Conservation (phyloP, 2,888 invertebrate genomes). For the Leucozona laternaria region DNA sequence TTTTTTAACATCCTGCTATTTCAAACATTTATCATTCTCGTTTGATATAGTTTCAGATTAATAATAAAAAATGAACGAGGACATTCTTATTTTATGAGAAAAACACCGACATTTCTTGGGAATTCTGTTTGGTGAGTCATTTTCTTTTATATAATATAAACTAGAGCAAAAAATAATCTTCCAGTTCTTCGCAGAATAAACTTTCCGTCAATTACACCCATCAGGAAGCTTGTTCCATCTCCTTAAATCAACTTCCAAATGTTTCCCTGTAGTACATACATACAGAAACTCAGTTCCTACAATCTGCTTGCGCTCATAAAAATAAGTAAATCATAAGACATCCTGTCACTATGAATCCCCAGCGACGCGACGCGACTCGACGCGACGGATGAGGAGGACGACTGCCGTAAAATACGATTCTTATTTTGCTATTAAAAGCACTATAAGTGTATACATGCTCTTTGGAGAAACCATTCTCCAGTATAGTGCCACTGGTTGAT, state of each 20-base stretch:
- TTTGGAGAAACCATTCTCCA: background rate
- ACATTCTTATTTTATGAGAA: background rate
- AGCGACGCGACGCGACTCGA: background rate
- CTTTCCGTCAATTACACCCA: slow-evolving; percentile 33
- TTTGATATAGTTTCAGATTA: slow-evolving; percentile 43
- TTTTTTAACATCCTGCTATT: slow-evolving; percentile 18
- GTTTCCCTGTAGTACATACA: background rate
- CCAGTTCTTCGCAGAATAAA: slow-evolving; percentile 6
- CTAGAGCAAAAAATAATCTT: slow-evolving; percentile 1
- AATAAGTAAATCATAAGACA: slow-evolving; percentile 41
- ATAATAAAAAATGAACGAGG: slow-evolving; percentile 28
- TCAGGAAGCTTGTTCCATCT: slow-evolving; percentile 28
- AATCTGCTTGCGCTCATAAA: slow-evolving; percentile 19
- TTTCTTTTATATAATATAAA: background rate
- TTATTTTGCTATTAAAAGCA: slow-evolving; percentile 19
- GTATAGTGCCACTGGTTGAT: slow-evolving; percentile 2
- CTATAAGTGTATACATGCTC: background rate
- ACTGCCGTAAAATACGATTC: slow-evolving; percentile 9
- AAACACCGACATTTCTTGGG: background rate
- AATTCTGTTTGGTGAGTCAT: slow-evolving; percentile 17
- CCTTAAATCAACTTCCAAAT: slow-evolving; percentile 4
- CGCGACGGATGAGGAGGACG: background rate
- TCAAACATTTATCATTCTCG: slow-evolving; percentile 51
- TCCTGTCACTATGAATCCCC: slow-evolving; percentile 21
- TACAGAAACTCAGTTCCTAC: background rate